These are phyloP conservation scores for Hapalemur alaotrensis DNA, from an alignment of 2,797 vertebrate species.

Conservation along the genomic window DNA sequence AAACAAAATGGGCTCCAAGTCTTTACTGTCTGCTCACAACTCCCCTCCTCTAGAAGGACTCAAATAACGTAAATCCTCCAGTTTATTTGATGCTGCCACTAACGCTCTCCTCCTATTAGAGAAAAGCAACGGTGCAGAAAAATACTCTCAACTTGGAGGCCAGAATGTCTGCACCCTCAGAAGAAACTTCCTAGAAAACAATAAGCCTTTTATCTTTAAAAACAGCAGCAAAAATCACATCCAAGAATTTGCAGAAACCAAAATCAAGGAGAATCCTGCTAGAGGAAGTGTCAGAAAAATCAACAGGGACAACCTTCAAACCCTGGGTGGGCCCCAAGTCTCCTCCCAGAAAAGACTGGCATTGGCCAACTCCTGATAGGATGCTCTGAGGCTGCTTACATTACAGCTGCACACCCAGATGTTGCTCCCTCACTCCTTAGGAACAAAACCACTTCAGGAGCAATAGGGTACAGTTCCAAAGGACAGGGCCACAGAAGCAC, in stretches of 20 bases:
- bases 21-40: neutral
- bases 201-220: constrained; percentile 66
- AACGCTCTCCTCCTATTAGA: neutral
- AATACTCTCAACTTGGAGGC: constrained; percentile 47
- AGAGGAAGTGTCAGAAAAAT: constrained; percentile 53
- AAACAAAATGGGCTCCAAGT: constrained; percentile 32
- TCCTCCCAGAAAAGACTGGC: neutral
- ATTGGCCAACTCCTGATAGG: neutral
- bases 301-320: constrained; percentile 30
- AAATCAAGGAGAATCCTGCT: constrained; percentile 43
- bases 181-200: constrained; percentile 78
- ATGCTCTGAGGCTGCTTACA: neutral
- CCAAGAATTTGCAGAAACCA: constrained; percentile 61
- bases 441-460: constrained; percentile 25
- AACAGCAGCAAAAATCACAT: constrained; percentile 40
- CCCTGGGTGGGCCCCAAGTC: neutral
- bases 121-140: constrained; percentile 29
- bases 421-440: neutral
- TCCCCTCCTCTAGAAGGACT: constrained; percentile 26
- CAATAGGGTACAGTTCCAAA: neutral
- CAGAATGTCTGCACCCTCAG: constrained; percentile 54
- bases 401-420: neutral
- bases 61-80: neutral
- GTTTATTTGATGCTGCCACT: constrained; percentile 11
- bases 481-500: neutral